Percentiles rank a stretch among this genome's conserved stretches.
These are phyloP conservation scores for Clusia tigrina DNA, from an alignment of 2,888 invertebrate species.

Conservation along the genomic window DNA sequence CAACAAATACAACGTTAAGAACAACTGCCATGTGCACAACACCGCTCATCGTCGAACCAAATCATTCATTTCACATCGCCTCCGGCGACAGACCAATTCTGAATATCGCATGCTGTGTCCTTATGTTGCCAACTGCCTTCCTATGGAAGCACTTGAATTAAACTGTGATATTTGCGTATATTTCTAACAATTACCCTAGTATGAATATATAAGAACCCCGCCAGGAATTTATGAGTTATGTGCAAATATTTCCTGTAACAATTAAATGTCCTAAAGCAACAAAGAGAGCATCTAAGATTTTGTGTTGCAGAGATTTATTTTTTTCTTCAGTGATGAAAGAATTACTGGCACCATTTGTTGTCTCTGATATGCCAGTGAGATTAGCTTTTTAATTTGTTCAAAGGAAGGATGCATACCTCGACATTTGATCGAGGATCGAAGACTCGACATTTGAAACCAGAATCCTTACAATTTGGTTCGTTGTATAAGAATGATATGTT, in stretches of 20 bases:
- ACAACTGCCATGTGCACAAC: slow-evolving; percentile 6
- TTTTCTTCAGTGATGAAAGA: no score
- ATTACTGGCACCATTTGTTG: no score
- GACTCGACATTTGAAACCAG: no score
- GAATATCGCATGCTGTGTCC: slow-evolving; percentile 37
- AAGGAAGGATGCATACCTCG: no score
- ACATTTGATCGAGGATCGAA: no score
- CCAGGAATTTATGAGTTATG: slow-evolving; percentile 27
- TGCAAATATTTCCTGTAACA: slow-evolving; percentile 19
- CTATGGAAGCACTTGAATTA: slow-evolving; percentile 27
- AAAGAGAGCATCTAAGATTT: slow-evolving; percentile 4
- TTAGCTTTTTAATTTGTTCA: no score
- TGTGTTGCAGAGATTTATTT: no score
- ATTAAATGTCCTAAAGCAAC: no score
- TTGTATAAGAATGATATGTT: not conserved
- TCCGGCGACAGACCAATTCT: slow-evolving; percentile 14
- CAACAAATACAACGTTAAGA: slow-evolving; percentile 32
- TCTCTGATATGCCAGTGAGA: no score
- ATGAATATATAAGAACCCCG: slow-evolving; percentile 1
- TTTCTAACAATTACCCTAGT: slow-evolving; percentile 43
- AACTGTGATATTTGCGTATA: slow-evolving; percentile 44
- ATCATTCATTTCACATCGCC: not conserved
- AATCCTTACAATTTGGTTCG: no score
- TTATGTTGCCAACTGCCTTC: slow-evolving; percentile 20
- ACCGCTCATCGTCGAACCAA: no score